phyloP scores from a whole-genome alignment of 1,140 invertebrate species.

The Pseudomyrmex sp. region DNA sequence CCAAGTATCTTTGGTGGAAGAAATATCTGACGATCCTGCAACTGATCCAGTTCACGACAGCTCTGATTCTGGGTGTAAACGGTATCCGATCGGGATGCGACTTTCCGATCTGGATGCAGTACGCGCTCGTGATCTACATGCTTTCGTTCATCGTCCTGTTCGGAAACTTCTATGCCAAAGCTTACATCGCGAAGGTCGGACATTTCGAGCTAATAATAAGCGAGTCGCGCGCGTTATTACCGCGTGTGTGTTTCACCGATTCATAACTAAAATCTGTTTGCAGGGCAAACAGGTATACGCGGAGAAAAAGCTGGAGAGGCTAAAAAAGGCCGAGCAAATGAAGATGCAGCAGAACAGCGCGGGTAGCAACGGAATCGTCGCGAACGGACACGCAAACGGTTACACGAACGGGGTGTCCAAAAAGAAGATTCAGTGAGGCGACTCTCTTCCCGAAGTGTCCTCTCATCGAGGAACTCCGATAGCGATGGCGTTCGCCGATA shows the following conservation, averaged over 20 bases:
- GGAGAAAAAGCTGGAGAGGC: slow-evolving; percentile 73
- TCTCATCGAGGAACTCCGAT: slow-evolving; percentile 25
- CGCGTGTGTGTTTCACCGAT: background rate
- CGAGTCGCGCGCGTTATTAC: background rate
- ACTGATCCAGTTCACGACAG: slow-evolving; percentile 94
- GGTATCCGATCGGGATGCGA: slow-evolving; percentile 93
- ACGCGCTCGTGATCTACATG: slow-evolving; percentile 96
- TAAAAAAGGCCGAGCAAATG: slow-evolving; percentile 61
- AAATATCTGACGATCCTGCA: slow-evolving; percentile 96
- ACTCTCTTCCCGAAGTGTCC: background rate
- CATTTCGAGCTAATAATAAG: background rate
- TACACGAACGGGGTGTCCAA: slow-evolving; percentile 78
- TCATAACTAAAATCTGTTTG: slow-evolving; percentile 30
- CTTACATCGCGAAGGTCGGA: slow-evolving; percentile 91
- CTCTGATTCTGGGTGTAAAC: slow-evolving; percentile 93
- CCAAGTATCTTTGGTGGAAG: slow-evolving; percentile 97
- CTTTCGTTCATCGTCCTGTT: slow-evolving; percentile 96
- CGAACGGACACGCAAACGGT: slow-evolving; percentile 75
- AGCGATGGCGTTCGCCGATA: slow-evolving; percentile 30
- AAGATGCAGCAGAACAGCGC: slow-evolving; percentile 32
- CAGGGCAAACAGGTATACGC: slow-evolving; percentile 83
- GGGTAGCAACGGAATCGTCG: slow-evolving; percentile 52
- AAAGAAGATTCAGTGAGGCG: slow-evolving; percentile 77
- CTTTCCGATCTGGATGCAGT: slow-evolving; percentile 98
- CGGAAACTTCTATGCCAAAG: slow-evolving; percentile 95